Evolutionary conservation across 2,113 vertebrate genomes (phyloP).

Genomic region (Pollimyrus isidori): DNA sequence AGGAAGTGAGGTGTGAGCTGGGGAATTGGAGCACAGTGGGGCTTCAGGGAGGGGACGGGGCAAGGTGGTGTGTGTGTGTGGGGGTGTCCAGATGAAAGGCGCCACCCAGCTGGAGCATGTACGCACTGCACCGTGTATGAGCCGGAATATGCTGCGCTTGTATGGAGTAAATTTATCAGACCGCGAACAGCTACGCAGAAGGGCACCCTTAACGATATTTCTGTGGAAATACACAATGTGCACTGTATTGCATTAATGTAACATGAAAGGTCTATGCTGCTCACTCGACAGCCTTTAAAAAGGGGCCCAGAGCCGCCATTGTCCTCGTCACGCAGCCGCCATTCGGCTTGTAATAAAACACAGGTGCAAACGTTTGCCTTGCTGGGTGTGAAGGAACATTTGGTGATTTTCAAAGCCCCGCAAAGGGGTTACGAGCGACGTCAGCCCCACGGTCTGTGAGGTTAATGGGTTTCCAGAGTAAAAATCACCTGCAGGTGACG

Average conservation of each 20-base stretch:
- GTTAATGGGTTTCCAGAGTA: neutral
- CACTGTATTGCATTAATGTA: neutral
- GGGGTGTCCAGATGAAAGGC: neutral
- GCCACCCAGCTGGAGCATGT: neutral
- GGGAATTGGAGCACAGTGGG: neutral
- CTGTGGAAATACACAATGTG: neutral
- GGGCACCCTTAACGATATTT: neutral
- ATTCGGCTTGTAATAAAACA: neutral
- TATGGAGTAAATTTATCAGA: neutral
- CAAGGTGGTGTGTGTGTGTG: neutral
- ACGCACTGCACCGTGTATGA: neutral
- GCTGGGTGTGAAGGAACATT: neutral
- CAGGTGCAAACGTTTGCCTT: neutral
- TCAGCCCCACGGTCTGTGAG: neutral
- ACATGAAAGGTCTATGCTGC: neutral
- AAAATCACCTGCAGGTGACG: neutral
- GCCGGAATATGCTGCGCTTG: no score
- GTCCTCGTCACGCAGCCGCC: neutral
- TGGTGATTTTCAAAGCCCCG: neutral
- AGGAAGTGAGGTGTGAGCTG: neutral
- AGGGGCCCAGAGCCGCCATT: neutral
- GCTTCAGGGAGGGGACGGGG: neutral
- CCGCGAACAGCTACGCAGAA: neutral
- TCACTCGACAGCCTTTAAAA: neutral
- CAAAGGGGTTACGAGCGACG: neutral